Evolutionary conservation across 2,113 vertebrate species (phyloP).

Genomic region (Macrotis lagotis): DNA sequence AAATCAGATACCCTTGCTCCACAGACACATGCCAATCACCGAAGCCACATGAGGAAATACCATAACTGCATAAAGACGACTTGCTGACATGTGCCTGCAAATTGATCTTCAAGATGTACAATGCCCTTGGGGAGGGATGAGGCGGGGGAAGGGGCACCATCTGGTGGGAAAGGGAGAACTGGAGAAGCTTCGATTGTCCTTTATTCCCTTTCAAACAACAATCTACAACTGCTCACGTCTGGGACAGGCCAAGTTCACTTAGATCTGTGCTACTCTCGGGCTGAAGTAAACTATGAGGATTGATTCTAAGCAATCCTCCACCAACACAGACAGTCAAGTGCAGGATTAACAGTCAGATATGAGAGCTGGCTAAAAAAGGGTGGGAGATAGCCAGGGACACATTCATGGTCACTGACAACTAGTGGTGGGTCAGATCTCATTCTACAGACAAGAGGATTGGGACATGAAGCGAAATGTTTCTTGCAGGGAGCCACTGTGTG

Average conservation of each 20-base stretch:
- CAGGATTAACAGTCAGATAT: neutral
- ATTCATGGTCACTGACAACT: neutral
- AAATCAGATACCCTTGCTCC: conserved; percentile 62
- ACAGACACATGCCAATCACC: conserved; percentile 61
- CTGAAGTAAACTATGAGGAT: neutral
- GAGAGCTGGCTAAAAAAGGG: neutral
- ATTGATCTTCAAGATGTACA: conserved; percentile 52
- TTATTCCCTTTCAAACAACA: conserved; percentile 31
- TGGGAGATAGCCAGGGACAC: neutral
- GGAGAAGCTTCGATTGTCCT: neutral
- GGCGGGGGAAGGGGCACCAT: neutral
- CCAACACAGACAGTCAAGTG: neutral
- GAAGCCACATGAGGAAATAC: conserved; percentile 56
- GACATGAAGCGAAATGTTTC: conserved; percentile 19
- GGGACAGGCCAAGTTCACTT: neutral
- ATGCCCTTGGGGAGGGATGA: neutral
- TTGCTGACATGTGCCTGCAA: conserved; percentile 52
- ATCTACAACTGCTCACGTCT: neutral
- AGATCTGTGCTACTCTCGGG: neutral
- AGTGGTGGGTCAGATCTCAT: neutral
- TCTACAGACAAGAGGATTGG: neutral
- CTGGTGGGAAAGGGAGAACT: conserved; percentile 26
- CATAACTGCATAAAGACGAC: conserved; percentile 26
- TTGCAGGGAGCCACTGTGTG: neutral
- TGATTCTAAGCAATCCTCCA: neutral